These are phyloP conservation scores for Trachelipus rathkii DNA, from an alignment of 1,140 invertebrate genomes.

Conservation along the genomic window DNA sequence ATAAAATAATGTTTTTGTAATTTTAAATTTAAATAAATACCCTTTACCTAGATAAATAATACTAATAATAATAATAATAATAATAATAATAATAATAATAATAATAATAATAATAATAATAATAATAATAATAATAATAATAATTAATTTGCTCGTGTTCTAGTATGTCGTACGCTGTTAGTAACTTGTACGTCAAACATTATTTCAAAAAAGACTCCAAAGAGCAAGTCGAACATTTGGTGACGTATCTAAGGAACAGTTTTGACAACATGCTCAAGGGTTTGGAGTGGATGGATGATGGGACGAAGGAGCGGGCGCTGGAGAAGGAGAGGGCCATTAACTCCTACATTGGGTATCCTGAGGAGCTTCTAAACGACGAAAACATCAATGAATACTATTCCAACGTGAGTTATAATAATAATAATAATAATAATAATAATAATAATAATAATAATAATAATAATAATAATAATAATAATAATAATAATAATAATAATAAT, in stretches of 20 bases:
- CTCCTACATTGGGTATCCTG: conserved; percentile 74
- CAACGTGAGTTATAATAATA: conserved; percentile 48
- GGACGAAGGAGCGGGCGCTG: conserved; percentile 58
- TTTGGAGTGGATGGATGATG: conserved; percentile 47
- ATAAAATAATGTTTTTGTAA: too few relatives aligned
- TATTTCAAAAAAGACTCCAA: conserved; percentile 47
- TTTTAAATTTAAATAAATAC: too few relatives aligned
- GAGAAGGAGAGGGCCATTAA: conserved; percentile 69
- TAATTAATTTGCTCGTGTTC: neutral
- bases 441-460: too few relatives aligned
- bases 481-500: too few relatives aligned
- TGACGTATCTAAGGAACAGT: conserved; percentile 43
- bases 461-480: too few relatives aligned
- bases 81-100: too few relatives aligned
- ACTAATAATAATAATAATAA: too few relatives aligned
- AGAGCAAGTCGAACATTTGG: conserved; percentile 46
- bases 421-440: too few relatives aligned
- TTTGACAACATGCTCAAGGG: conserved; percentile 44
- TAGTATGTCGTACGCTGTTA: conserved; percentile 46
- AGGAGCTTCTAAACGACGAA: conserved; percentile 69
- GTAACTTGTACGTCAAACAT: conserved; percentile 45
- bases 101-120: too few relatives aligned
- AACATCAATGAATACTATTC: conserved; percentile 72
- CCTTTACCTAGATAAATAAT: too few relatives aligned
- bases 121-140: too few relatives aligned